phyloP scores from a whole-genome alignment of 1,140 invertebrate species.

The Teleopsis dalmanni region DNA sequence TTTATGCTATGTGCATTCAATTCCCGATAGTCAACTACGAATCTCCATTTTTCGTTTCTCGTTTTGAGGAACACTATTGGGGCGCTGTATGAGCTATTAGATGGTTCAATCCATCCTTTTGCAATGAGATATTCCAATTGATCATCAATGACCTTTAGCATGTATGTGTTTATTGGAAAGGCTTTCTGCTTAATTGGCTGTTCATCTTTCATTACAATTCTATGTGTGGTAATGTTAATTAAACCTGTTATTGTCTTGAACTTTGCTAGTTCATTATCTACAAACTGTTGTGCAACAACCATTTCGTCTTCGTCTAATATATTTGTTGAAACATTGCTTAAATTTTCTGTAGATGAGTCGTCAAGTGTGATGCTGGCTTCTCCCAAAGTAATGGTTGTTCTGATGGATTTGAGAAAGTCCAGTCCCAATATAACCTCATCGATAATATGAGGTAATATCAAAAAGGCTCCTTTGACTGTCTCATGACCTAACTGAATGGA shows the following conservation, averaged over 20 bases:
- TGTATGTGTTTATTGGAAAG: slow-evolving; percentile 8
- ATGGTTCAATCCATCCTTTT: slow-evolving; percentile 28
- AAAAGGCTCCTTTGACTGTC: too few species aligned
- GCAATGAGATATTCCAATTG: too few species aligned
- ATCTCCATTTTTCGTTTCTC: slow-evolving; percentile 21
- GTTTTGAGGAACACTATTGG: slow-evolving; percentile 38
- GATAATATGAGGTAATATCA: background rate
- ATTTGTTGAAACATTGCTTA: background rate
- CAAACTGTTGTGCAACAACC: background rate
- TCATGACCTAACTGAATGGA: too few species aligned
- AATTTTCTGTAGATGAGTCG: background rate
- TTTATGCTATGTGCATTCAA: slow-evolving; percentile 31
- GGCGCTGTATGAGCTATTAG: slow-evolving; percentile 33
- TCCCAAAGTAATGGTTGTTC: background rate
- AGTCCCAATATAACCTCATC: background rate
- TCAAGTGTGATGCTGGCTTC: background rate
- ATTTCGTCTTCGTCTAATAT: background rate
- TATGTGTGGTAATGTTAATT: background rate
- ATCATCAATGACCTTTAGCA: slow-evolving; percentile 19
- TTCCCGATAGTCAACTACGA: slow-evolving; percentile 39
- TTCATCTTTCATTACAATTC: slow-evolving; percentile 1
- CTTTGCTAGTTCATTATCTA: background rate
- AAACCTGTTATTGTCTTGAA: background rate
- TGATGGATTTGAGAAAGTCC: background rate
- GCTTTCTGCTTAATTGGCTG: slow-evolving; percentile 1